These are phyloP conservation scores for Agraylea sexmaculata DNA, from an alignment of 1,140 invertebrate species.

Conservation along the genomic window DNA sequence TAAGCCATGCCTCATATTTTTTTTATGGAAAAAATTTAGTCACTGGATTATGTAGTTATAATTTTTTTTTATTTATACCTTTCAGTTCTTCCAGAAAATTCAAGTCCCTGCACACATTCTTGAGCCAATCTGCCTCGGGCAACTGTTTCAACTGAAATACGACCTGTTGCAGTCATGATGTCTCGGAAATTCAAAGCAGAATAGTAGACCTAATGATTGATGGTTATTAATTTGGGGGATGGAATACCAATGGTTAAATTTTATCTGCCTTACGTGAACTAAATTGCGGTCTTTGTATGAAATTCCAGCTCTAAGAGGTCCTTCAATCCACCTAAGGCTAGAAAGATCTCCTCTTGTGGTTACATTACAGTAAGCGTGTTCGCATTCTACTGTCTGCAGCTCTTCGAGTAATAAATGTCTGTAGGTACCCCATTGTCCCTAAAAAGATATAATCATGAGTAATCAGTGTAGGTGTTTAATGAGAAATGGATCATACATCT, in stretches of 20 bases:
- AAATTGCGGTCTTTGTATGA: conserved; percentile 33
- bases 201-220: conserved; percentile 42
- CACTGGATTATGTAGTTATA: background rate
- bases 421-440: conserved; percentile 70
- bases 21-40: no score
- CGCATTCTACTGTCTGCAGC: conserved; percentile 30
- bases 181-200: conserved; percentile 66
- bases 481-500: conserved; percentile 35
- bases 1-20: no score
- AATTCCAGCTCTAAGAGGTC: conserved; percentile 33
- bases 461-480: background rate
- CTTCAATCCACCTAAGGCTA: conserved; percentile 72
- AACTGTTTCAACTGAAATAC: conserved; percentile 51
- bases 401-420: conserved; percentile 50
- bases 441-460: conserved; percentile 2
- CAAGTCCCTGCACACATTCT: conserved; percentile 60
- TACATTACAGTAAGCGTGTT: conserved; percentile 70
- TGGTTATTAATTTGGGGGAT: conserved; percentile 1
- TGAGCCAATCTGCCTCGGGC: conserved; percentile 43
- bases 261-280: conserved; percentile 33
- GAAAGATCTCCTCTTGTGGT: conserved; percentile 72
- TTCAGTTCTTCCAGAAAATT: conserved; percentile 51
- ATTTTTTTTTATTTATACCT: conserved; percentile 20
- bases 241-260: background rate
- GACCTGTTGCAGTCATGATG: conserved; percentile 65